A percentile compares a stretch with the other conserved stretches of the same genome.
phyloP scores from a whole-genome alignment of 2,797 vertebrate genomes.

The Aselliscus stoliczkanus region DNA sequence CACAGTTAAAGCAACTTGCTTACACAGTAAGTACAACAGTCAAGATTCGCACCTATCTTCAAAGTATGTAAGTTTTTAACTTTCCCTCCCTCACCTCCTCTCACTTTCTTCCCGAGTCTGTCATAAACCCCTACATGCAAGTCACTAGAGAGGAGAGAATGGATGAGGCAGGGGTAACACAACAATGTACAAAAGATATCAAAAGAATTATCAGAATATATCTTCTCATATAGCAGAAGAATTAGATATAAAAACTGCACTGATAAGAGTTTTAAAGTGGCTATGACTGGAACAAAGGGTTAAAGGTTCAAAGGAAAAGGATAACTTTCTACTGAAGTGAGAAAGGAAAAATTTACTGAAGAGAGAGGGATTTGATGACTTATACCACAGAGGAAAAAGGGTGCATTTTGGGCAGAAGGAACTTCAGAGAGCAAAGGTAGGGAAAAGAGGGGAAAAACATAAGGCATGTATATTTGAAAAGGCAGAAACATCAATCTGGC shows the following conservation, averaged over 20 bases:
- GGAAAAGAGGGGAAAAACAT: neutral
- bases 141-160: neutral
- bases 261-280: neutral
- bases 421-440: neutral
- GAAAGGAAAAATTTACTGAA: neutral
- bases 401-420: neutral
- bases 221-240: too few relatives aligned
- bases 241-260: neutral
- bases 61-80: neutral
- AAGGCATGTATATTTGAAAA: neutral
- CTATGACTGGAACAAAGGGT: neutral
- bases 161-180: neutral
- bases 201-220: too few relatives aligned
- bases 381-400: neutral
- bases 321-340: neutral
- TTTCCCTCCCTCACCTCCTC: neutral
- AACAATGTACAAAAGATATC: neutral
- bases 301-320: conserved; percentile 14
- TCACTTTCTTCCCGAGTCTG: neutral
- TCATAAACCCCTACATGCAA: neutral
- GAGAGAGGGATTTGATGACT: neutral
- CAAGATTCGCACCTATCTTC: neutral
- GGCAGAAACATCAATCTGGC: conserved; percentile 1
- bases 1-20: neutral
- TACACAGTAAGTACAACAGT: neutral